Percentiles rank a stretch among this genome's conserved stretches.
phyloP scores from a whole-genome alignment of 2,113 vertebrate species.

The Ifrita kowaldi region DNA sequence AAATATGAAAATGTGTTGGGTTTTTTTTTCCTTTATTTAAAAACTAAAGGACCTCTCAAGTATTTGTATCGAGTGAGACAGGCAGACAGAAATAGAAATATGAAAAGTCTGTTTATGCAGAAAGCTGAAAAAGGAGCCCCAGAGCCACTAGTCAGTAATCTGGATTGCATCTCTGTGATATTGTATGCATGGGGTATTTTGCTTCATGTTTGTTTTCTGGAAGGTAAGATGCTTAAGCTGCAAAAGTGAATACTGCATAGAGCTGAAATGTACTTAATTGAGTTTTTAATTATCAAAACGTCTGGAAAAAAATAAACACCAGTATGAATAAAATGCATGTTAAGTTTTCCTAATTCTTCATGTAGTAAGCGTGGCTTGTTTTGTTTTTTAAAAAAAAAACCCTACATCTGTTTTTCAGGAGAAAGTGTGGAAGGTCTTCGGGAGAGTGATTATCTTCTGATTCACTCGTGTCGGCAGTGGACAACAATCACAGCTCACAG shows the following conservation, averaged over 20 bases:
- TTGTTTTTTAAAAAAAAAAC: neutral
- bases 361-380: neutral
- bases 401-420: constrained; percentile 73
- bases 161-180: neutral
- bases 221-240: neutral
- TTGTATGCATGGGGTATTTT: neutral
- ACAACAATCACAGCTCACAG: constrained; percentile 98
- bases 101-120: neutral
- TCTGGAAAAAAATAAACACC: neutral
- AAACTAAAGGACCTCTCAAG: neutral
- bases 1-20: neutral
- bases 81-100: neutral
- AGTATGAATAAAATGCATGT: neutral
- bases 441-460: constrained; percentile 94
- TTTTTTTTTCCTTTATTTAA: neutral
- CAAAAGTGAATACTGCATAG: neutral
- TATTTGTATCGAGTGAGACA: neutral
- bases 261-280: neutral
- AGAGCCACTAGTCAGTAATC: neutral
- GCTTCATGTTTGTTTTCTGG: neutral
- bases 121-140: neutral
- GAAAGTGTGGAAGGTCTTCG: constrained; percentile 90
- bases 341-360: neutral
- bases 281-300: neutral
- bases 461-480: constrained; percentile 98